These are phyloP conservation scores for Strix occidentalis DNA, from an alignment of 2,797 vertebrate species.

Conservation along the genomic window DNA sequence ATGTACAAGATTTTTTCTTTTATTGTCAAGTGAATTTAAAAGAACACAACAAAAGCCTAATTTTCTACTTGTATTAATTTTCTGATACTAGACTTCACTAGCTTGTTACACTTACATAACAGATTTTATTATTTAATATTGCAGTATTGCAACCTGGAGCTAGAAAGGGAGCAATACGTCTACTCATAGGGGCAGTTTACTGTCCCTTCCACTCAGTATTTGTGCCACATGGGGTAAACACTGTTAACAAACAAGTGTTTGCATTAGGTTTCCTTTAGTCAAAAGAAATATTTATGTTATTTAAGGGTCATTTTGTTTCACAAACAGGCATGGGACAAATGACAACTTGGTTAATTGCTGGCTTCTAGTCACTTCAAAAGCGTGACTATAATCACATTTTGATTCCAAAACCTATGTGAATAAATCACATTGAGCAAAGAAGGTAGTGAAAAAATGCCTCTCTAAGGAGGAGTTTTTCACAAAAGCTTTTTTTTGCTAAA, in stretches of 20 bases:
- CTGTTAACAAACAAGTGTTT: constrained; percentile 30
- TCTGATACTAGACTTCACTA: constrained; percentile 21
- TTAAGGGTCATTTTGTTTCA: constrained; percentile 52
- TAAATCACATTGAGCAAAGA: constrained; percentile 48
- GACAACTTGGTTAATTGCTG: constrained; percentile 25
- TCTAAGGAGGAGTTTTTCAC: constrained; percentile 58
- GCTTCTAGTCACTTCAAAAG: constrained; percentile 41
- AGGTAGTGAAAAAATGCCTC: background rate
- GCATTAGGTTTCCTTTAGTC: constrained; percentile 11
- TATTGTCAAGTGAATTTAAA: constrained; percentile 51
- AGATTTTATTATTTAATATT: background rate
- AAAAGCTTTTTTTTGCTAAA: constrained; percentile 53
- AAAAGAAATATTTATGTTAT: constrained; percentile 13
- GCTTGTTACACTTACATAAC: background rate
- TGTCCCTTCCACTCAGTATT: background rate
- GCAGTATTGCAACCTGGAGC: background rate
- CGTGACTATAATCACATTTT: constrained; percentile 39
- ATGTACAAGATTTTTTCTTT: constrained; percentile 66
- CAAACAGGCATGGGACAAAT: constrained; percentile 29
- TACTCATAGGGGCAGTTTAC: background rate
- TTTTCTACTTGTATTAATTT: constrained; percentile 69
- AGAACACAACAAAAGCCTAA: constrained; percentile 29
- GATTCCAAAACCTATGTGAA: constrained; percentile 41
- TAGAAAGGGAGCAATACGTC: constrained; percentile 11
- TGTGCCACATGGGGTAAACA: background rate